phyloP scores from a whole-genome alignment of 2,113 vertebrate genomes.

The Marmota monax region DNA sequence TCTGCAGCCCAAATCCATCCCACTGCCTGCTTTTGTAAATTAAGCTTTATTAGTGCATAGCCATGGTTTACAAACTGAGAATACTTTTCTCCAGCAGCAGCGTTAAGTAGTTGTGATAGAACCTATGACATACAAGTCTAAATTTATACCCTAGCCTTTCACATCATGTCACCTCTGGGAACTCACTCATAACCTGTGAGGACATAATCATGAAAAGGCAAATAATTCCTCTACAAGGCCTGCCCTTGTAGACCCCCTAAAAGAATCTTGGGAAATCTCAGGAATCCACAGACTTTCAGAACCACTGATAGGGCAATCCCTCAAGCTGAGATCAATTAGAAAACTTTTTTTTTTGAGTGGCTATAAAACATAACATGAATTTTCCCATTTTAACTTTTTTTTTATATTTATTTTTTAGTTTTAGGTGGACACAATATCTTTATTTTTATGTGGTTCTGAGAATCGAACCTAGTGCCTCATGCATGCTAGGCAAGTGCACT shows the following conservation, averaged over 20 bases:
- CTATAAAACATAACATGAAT: not conserved
- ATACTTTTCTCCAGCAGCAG: not conserved
- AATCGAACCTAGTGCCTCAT: too few species aligned
- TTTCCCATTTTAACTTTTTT: conserved; percentile 39
- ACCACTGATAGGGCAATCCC: not conserved
- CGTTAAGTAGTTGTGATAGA: not conserved
- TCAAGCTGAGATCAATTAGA: conserved; percentile 8
- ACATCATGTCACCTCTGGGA: not conserved
- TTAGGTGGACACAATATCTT: too few species aligned
- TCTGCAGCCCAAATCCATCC: not conserved
- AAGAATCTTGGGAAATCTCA: not conserved
- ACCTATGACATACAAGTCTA: not conserved
- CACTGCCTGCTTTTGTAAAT: not conserved
- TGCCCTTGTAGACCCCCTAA: not conserved
- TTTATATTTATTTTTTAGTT: too few species aligned
- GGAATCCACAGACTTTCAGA: not conserved
- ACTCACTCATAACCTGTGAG: not conserved
- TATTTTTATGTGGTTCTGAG: too few species aligned
- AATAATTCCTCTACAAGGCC: not conserved
- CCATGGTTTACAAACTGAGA: not conserved
- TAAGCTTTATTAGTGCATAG: conserved; percentile 1
- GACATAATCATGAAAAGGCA: not conserved
- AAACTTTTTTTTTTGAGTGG: not conserved
- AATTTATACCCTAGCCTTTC: not conserved
- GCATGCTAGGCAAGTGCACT: too few species aligned